Base-by-base conservation (phyloP, 2,113 vertebrate species). In the Amia ocellicauda region DNA sequence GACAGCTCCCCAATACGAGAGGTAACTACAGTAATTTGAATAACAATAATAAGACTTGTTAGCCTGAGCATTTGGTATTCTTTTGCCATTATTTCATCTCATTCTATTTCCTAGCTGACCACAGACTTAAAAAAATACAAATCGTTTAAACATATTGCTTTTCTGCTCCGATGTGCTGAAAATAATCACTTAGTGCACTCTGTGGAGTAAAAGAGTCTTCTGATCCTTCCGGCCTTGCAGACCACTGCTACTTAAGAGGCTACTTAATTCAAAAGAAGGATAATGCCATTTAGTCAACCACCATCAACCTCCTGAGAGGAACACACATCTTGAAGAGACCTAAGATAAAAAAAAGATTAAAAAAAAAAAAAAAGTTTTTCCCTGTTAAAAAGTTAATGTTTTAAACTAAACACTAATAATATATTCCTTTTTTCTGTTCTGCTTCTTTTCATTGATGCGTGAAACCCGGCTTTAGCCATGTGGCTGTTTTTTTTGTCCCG, bases 331-430 rank as follows among this genome's bases (percentile, higher is more conserved):
- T 47, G 45, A 17, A 47, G n/a, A 19, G 16, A 47, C n/a, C 7
- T 7, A 47, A 13, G n/a, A 47, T n/a, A 17, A 16, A 47, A 41
- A 60, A 50, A 24, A 42, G 16, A 65, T 69, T 40, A 20, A 69
- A 75, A 71, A 75, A 62, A 64, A 73, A 79, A 83, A 82, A 80
- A 78, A 72, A 67, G 69, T 71, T 71, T 72, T 74, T 71, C 57
- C 36, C 23, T 47, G 62, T 63, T 66, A 42, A 62, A 75, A 74
- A 76, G 74, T 63, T 41, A 58, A n/a, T 55, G 23, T 55, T 17
- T 22, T 10, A 52, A 22, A 52, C 50, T 55, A 28, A 55, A 27
- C 53, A 28, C 28, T 55, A 28, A 27, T 10, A 58, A 58, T 41
- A 22, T 22, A 4, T 20, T 41, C 13, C 22, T 40, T 41, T 29